Percentiles rank a stretch among this genome's conserved stretches.
phyloP scores from a whole-genome alignment of 2,113 vertebrate species.

The Morphnarchus princeps region DNA sequence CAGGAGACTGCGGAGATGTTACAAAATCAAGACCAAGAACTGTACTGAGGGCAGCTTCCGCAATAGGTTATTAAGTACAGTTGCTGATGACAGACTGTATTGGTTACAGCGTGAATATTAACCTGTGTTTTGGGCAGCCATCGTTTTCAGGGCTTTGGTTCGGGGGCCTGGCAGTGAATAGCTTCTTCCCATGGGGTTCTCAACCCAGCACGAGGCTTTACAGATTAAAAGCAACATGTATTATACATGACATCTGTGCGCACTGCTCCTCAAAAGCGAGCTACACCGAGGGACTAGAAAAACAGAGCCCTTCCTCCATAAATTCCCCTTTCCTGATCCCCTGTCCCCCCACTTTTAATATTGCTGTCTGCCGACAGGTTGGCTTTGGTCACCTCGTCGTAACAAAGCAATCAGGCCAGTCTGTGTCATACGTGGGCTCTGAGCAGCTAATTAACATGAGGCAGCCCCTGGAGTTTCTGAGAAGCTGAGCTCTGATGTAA shows the following conservation, averaged over 20 bases:
- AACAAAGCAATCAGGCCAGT: not conserved
- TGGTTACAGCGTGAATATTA: not conserved
- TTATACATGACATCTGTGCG: not conserved
- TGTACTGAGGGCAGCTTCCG: not conserved
- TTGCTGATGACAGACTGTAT: not conserved
- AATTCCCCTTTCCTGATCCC: not conserved
- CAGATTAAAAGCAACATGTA: not conserved
- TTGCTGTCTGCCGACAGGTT: not conserved
- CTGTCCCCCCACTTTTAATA: fast-evolving
- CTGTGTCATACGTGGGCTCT: not conserved
- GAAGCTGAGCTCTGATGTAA: conserved; percentile 37
- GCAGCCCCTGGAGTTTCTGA: conserved; percentile 13
- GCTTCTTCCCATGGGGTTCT: not conserved
- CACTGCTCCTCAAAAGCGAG: not conserved
- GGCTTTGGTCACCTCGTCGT: not conserved
- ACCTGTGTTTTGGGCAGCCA: not conserved
- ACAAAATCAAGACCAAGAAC: not conserved
- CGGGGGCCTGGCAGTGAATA: not conserved
- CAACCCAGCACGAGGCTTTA: not conserved
- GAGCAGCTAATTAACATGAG: conserved; percentile 6
- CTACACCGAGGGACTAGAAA: not conserved
- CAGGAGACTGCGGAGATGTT: not conserved
- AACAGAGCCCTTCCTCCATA: not conserved
- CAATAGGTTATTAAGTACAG: not conserved
- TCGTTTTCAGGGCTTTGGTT: not conserved